These are phyloP conservation scores for Heliocidaris erythrogramma DNA, from an alignment of 35 echinoderm and acorn worm species.

Conservation along the genomic window DNA sequence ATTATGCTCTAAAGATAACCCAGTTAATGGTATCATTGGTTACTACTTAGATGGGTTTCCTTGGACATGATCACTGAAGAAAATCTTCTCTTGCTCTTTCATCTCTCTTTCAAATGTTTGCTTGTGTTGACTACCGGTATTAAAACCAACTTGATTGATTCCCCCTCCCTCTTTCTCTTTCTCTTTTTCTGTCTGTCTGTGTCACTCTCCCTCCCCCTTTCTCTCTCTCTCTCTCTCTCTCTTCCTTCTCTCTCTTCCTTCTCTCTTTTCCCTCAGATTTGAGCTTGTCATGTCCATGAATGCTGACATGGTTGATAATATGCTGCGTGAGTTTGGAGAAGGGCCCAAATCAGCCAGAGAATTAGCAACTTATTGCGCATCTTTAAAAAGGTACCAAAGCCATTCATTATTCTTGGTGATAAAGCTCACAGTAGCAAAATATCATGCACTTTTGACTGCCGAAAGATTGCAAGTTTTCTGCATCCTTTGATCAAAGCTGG, in stretches of 20 bases:
- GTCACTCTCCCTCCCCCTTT: neutral
- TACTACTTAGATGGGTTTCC: too few relatives aligned
- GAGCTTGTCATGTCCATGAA: conserved; percentile 54
- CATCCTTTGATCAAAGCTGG: too few relatives aligned
- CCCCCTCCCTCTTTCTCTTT: neutral
- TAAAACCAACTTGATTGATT: too few relatives aligned
- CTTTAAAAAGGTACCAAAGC: conserved; percentile 58
- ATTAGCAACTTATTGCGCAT: conserved; percentile 59
- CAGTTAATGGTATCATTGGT: too few relatives aligned
- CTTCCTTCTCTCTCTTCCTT: neutral
- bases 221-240: neutral
- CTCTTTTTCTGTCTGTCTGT: neutral
- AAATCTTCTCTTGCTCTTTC: too few relatives aligned
- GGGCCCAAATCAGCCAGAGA: conserved; percentile 59
- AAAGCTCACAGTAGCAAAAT: too few relatives aligned
- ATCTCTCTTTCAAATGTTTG: neutral
- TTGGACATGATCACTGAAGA: too few relatives aligned
- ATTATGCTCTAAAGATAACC: too few relatives aligned
- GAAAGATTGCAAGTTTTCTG: too few relatives aligned
- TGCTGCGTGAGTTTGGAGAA: conserved; percentile 61
- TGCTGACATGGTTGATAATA: conserved; percentile 55
- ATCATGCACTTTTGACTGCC: too few relatives aligned
- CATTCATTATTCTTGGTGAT: neutral
- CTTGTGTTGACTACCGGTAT: too few relatives aligned
- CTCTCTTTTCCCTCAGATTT: conserved; percentile 45